Evolutionary conservation across 2,888 invertebrate genomes (phyloP).

Genomic region (Eledona agricola): DNA sequence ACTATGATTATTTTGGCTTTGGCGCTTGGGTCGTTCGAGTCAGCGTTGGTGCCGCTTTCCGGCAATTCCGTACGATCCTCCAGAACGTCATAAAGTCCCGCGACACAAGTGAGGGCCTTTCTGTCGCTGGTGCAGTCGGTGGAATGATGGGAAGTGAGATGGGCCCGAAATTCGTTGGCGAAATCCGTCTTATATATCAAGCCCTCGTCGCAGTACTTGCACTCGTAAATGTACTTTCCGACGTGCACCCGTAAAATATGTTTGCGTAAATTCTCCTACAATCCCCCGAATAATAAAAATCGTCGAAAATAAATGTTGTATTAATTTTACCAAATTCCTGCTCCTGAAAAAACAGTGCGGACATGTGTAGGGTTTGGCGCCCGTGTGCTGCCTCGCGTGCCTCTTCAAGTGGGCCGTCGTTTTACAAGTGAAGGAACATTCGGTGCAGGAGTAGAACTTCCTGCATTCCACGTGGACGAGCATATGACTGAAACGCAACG

Average conservation of each 20-base stretch:
- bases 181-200: conserved; percentile 69
- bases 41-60: conserved; percentile 7
- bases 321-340: conserved; percentile 77
- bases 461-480: conserved; percentile 66
- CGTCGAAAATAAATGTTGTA: neutral
- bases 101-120: conserved; percentile 65
- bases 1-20: conserved; percentile 23
- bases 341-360: conserved; percentile 83
- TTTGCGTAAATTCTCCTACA: conserved; percentile 86
- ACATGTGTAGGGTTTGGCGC: conserved; percentile 85
- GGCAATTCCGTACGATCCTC: conserved; percentile 51
- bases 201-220: conserved; percentile 70
- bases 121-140: conserved; percentile 64
- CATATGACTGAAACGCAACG: conserved; percentile 67
- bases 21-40: neutral
- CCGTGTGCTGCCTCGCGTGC: conserved; percentile 82
- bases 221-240: conserved; percentile 81
- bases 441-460: conserved; percentile 69
- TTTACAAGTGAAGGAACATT: conserved; percentile 76
- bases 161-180: conserved; percentile 73
- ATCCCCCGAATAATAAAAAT: conserved; percentile 6
- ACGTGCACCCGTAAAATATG: conserved; percentile 85
- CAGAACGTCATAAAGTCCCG: conserved; percentile 62
- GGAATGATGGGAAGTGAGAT: conserved; percentile 69
- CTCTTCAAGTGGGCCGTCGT: conserved; percentile 77